A percentile compares a stretch with the other conserved stretches of the same genome.
These are phyloP conservation scores for Fringilla coelebs DNA, from an alignment of 2,797 vertebrate species.

Conservation along the genomic window DNA sequence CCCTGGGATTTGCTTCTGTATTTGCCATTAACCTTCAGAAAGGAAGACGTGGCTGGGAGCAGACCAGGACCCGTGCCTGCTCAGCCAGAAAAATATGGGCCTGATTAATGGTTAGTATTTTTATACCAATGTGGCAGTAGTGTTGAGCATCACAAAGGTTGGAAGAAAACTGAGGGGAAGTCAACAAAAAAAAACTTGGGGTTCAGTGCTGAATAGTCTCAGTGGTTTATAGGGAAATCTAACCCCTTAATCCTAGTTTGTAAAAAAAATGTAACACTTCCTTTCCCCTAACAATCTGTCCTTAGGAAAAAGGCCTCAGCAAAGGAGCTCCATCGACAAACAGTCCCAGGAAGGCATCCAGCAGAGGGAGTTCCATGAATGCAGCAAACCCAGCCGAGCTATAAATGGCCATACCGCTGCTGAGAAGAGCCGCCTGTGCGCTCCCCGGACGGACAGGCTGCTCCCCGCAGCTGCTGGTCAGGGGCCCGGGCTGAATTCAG, in stretches of 20 bases:
- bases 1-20: background rate
- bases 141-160: background rate
- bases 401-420: fast-evolving
- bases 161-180: background rate
- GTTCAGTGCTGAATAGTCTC: background rate
- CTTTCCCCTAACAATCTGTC: fast-evolving
- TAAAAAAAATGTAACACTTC: background rate
- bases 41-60: background rate
- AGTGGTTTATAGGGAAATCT: background rate
- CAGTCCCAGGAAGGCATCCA: background rate
- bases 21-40: background rate
- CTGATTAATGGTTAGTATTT: background rate
- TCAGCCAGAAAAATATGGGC: background rate
- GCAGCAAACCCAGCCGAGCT: background rate
- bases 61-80: background rate
- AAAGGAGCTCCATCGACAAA: background rate
- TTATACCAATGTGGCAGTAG: background rate
- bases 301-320: background rate
- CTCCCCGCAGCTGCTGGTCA: background rate
- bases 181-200: background rate
- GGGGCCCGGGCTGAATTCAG: background rate
- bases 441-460: background rate
- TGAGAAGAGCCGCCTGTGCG: background rate
- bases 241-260: background rate
- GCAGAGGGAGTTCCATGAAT: slow-evolving; percentile 54